Evolutionary conservation across 2,113 vertebrate species (phyloP), one percentile per base, ranked within the genome.

Genomic region (Grammomys surdaster): DNA sequence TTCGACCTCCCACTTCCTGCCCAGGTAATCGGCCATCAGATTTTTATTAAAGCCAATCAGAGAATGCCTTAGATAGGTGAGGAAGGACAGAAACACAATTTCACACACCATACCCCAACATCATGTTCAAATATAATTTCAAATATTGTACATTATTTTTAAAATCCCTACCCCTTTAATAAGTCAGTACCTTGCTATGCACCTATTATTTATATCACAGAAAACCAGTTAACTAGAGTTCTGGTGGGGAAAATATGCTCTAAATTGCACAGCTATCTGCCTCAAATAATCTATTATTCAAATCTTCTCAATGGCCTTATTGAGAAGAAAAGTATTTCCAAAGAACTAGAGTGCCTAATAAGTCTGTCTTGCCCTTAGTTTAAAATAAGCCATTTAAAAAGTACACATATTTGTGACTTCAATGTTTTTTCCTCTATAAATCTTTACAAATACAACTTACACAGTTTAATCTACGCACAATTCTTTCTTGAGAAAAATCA

Each of bases 381-480:
- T 96, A 77, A 82, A 97, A 93, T 36, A 46, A 97, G 75, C 31
- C 48, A 94, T 76, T 94, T 40, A 46, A 93, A 97, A 95, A 89
- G 78, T 81, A 58, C 28, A 85, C 31, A 78, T 3, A 78, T 20
- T 43, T 91, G 26, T 7, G 81, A 46, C 82, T 76, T 84, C 2
- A 90, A 77, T 54, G 60, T 69, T 70, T 87, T 93, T 10, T 56
- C 60, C 11, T 90, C 72, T 65, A 56, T 16, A 76, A 81, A 3
- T 36, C 48, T 60, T 33, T 90, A 90, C 1, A 93, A 96, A 93
- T 4, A 46, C 51, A 92, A 81, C 4, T 82, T 85, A 85, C 7
- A 91, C 54, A 43, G 60, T 92, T 88, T 92, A 95, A 90, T 73
- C 36, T 85, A 93, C 9, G 92, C 10, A 14, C 84, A 40, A 89